These are phyloP conservation scores for Epinotia bilunana DNA, from an alignment of 2,888 invertebrate species.

Conservation along the genomic window DNA sequence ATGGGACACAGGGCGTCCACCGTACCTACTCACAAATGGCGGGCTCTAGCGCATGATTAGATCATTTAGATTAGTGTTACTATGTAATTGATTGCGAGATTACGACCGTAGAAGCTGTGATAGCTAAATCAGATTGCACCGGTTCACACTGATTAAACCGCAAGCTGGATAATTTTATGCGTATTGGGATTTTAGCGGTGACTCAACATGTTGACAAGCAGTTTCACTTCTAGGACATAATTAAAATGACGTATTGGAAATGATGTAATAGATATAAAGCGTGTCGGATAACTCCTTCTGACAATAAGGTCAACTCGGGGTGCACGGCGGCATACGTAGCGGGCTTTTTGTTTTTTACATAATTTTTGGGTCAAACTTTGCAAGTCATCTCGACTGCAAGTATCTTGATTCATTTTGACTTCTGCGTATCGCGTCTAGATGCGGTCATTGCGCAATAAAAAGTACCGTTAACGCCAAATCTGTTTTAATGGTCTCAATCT, in stretches of 20 bases:
- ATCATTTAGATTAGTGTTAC: too few relatives aligned
- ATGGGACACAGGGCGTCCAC: too few relatives aligned
- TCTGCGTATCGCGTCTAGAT: slow-evolving; percentile 9
- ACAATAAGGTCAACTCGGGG: neutral
- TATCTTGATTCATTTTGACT: slow-evolving; percentile 10
- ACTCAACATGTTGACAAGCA: slow-evolving; percentile 14
- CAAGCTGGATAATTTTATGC: slow-evolving; percentile 26
- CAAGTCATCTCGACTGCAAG: slow-evolving; percentile 13
- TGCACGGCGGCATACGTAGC: neutral
- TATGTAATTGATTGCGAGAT: neutral
- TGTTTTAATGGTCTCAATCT: neutral
- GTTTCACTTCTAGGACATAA: neutral
- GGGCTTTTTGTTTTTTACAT: slow-evolving; percentile 1
- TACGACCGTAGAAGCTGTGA: neutral
- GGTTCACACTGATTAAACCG: neutral
- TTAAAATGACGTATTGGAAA: neutral
- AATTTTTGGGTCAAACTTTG: slow-evolving; percentile 11
- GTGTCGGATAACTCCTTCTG: neutral
- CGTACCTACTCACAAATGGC: too few relatives aligned
- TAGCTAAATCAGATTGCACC: neutral
- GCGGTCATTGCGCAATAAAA: slow-evolving; percentile 4
- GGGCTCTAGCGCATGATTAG: too few relatives aligned
- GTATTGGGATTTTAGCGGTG: slow-evolving; percentile 30
- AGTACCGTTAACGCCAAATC: neutral
- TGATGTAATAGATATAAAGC: neutral